These are phyloP conservation scores for Latrodectus hesperus DNA, from an alignment of 2,888 invertebrate species.

Conservation along the genomic window DNA sequence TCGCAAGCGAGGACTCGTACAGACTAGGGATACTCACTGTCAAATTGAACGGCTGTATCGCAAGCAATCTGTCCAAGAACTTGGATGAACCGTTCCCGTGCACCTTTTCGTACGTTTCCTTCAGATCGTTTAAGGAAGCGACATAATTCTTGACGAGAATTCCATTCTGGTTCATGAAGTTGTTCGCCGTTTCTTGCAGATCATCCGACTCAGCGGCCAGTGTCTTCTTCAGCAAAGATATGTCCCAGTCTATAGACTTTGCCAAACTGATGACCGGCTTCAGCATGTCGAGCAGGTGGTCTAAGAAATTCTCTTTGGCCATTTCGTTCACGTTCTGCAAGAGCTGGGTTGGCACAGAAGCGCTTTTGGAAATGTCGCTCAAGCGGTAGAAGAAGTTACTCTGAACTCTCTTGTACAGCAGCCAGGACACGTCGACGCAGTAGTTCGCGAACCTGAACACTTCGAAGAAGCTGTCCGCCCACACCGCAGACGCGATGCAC, in stretches of 20 bases:
- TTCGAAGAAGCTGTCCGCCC: not conserved
- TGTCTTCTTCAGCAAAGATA: not conserved
- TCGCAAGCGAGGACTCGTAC: not conserved
- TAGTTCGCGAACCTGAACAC: constrained; percentile 13
- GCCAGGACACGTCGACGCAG: not conserved
- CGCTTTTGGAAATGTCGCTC: constrained; percentile 14
- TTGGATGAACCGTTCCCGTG: not conserved
- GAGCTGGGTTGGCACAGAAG: constrained; percentile 6
- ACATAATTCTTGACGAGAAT: not conserved
- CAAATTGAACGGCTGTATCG: not conserved
- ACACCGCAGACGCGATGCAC: not conserved
- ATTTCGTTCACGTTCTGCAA: constrained; percentile 32
- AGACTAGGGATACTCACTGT: not conserved
- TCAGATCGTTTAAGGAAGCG: not conserved
- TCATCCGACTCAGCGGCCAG: not conserved
- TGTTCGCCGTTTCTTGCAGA: not conserved
- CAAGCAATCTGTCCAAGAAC: not conserved
- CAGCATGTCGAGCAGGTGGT: not conserved
- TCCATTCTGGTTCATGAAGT: not conserved
- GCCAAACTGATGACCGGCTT: constrained; percentile 13
- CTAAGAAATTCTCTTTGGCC: not conserved
- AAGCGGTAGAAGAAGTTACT: constrained; percentile 2
- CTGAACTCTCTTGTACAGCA: not conserved
- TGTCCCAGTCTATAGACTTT: constrained; percentile 2
- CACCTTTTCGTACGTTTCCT: not conserved